These are phyloP conservation scores for Betta splendens DNA, from an alignment of 2,797 vertebrate genomes.

Conservation along the genomic window DNA sequence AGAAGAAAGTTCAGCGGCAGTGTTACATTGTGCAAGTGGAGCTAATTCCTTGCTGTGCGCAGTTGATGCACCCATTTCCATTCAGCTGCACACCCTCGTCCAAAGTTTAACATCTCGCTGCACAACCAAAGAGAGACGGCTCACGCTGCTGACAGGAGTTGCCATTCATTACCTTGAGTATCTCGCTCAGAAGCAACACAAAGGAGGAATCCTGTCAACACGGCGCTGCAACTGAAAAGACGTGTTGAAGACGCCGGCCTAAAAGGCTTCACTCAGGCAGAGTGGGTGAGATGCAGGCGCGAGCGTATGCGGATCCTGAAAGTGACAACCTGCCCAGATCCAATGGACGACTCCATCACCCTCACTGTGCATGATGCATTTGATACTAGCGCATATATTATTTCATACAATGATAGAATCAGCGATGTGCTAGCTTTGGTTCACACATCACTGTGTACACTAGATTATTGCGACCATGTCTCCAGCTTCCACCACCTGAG, in stretches of 20 bases:
- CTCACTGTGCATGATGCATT: too few relatives aligned
- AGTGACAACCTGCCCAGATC: too few relatives aligned
- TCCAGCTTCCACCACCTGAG: conserved; percentile 57
- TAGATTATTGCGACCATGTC: conserved; percentile 75
- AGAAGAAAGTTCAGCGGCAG: conserved; percentile 20
- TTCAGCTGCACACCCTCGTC: conserved; percentile 43
- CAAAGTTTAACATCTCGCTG: conserved; percentile 62
- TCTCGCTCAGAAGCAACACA: conserved; percentile 60
- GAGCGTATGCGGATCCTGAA: conserved; percentile 7
- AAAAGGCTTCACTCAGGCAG: conserved; percentile 61
- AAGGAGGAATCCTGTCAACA: conserved; percentile 74
- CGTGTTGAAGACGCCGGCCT: conserved; percentile 56
- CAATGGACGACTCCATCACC: too few relatives aligned
- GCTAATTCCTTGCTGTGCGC: conserved; percentile 25
- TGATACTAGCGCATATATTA: too few relatives aligned
- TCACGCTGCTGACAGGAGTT: conserved; percentile 72
- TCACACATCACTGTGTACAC: conserved; percentile 70
- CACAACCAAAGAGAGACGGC: conserved; percentile 63
- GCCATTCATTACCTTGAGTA: conserved; percentile 69
- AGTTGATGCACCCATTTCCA: conserved; percentile 43
- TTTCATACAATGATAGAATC: too few relatives aligned
- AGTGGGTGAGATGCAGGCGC: conserved; percentile 42
- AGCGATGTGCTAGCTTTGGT: too few relatives aligned
- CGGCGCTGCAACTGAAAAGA: conserved; percentile 54
- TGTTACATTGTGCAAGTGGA: conserved; percentile 8